Conservation (phyloP, 1,140 invertebrate genomes). For the Agrypnia vestita region DNA sequence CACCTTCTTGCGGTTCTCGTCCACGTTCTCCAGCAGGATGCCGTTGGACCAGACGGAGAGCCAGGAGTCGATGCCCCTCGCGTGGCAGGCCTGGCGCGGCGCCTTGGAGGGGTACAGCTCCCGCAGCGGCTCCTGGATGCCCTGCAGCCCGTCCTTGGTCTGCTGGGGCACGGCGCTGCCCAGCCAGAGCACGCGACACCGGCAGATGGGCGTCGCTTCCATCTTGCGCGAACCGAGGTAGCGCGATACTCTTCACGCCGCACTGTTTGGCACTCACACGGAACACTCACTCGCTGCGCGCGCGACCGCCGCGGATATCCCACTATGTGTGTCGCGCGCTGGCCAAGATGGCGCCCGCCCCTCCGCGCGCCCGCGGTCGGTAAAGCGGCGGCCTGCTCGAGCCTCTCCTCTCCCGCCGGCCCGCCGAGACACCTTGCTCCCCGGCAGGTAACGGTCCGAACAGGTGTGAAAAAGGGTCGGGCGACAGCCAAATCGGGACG, state of each 20-base stretch:
- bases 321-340: conserved; percentile 50
- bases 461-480: conserved; percentile 23
- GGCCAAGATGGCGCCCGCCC: conserved; percentile 48
- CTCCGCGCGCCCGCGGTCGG: conserved; percentile 40
- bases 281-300: conserved; percentile 55
- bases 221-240: conserved; percentile 61
- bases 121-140: conserved; percentile 96
- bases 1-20: conserved; percentile 95
- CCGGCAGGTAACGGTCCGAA: conserved; percentile 26
- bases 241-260: conserved; percentile 2
- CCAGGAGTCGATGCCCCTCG: conserved; percentile 97
- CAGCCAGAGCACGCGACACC: conserved; percentile 97
- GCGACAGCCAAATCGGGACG: background rate
- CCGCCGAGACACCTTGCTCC: conserved; percentile 39
- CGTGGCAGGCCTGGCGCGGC: conserved; percentile 78
- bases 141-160: conserved; percentile 97
- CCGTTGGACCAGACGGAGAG: conserved; percentile 98
- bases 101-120: conserved; percentile 94
- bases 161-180: conserved; percentile 97
- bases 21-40: conserved; percentile 95
- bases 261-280: conserved; percentile 20
- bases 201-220: conserved; percentile 92
- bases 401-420: too few species aligned
- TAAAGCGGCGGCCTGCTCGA: conserved; percentile 51
- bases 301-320: conserved; percentile 54